A percentile compares a stretch with the other conserved stretches of the same genome.
phyloP scores from a whole-genome alignment of 2,797 vertebrate species.

The Lates japonicus region DNA sequence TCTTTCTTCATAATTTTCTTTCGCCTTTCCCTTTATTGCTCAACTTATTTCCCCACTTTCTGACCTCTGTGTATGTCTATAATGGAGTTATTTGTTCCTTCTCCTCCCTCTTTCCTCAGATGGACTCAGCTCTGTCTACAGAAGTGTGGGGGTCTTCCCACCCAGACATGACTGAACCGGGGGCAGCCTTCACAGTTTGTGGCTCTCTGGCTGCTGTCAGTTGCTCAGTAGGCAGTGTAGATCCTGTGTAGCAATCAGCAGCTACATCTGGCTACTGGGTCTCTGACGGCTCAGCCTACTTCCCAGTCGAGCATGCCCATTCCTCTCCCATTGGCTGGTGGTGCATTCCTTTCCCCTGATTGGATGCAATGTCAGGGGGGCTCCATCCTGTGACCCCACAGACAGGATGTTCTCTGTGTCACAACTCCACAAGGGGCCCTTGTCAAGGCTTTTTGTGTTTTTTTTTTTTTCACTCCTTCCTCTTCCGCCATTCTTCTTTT shows the following conservation, averaged over 20 bases:
- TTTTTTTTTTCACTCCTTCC: constrained; percentile 51
- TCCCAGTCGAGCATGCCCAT: constrained; percentile 66
- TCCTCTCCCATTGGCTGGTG: constrained; percentile 67
- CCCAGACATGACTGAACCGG: not conserved
- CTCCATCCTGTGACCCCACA: constrained; percentile 81
- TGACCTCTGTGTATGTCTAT: constrained; percentile 3
- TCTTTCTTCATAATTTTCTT: constrained; percentile 2
- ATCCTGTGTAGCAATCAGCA: constrained; percentile 98
- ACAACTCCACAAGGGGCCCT: constrained; percentile 77
- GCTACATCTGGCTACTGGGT: constrained; percentile 99
- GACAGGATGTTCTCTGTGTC: constrained; percentile 83
- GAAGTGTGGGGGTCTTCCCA: not conserved
- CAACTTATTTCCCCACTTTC: not conserved
- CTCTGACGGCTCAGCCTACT: constrained; percentile 90
- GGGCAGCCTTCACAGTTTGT: not conserved
- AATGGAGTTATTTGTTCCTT: constrained; percentile 20
- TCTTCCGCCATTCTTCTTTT: constrained; percentile 57
- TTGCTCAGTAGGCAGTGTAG: constrained; percentile 99
- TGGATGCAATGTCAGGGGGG: constrained; percentile 74
- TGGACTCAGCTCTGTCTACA: constrained; percentile 1
- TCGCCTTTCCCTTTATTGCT: not conserved
- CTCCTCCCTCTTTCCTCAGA: constrained; percentile 49
- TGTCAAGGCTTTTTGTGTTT: constrained; percentile 66
- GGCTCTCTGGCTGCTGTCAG: constrained; percentile 83
- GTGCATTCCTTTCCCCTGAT: constrained; percentile 73